Evolutionary conservation across 2,797 vertebrate species (phyloP), one percentile per base, ranked within the genome.

Genomic region (Malurus splendens): DNA sequence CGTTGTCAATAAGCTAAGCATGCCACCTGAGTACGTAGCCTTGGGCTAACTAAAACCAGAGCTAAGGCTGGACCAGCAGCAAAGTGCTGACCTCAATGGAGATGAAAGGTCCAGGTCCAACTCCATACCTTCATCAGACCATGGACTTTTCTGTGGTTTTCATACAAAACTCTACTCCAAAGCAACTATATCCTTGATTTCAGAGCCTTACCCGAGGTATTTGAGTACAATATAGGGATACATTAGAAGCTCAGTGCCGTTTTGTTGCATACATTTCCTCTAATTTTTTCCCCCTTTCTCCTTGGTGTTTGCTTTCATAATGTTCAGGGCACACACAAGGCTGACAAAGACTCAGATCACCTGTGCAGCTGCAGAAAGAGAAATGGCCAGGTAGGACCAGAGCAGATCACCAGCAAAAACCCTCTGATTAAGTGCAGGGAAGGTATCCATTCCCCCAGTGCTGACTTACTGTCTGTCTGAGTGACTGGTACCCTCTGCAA

Each of bases 391-490:
- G 41, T 2, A 84, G 50, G 9, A 86, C 52, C 54, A 50, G 38
- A 5, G 39, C 32, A 76, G 47, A 48, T 82, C n/a, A 36, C 42
- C 42, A 89, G 68, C 38, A 73, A 20, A 7, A 79, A 3, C 14
- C 15, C 20, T 59, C 18, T 12, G n/a, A 57, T 42, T 10, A 55
- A 1, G 0, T 11, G 25, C 52, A 54, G 16, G 9, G 11, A 32
- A 85, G 7, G 25, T 3, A 44, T 48, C 15, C 32, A 14, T 30
- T 72, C 38, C 42, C 18, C 18, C 38, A 61, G 52, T 0, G 6
- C 32, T 72, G 50, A 5, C 18, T 79, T 0, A 2, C 27, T 62
- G 44, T 22, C 3, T 0, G 0, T 20, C 11, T 22, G 42, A 82
- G 54, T 1, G 8, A 23, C 39, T 73, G 64, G 42, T 36, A 65